Evolutionary conservation across 2,888 invertebrate species (phyloP), one percentile per base, ranked within the genome.

Genomic region (Aphidoletes aphidimyza): DNA sequence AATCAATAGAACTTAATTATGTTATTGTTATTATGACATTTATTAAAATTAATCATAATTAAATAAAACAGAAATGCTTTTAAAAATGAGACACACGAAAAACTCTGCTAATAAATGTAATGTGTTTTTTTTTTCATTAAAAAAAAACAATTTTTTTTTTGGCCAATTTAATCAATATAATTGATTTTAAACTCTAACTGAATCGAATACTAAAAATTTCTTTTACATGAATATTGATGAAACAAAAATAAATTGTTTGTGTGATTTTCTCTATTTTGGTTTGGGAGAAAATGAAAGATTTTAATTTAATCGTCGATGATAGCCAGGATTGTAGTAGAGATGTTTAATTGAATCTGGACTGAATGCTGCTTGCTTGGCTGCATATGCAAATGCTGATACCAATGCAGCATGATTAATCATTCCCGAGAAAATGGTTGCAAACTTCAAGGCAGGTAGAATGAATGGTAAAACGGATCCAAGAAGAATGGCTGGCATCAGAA

Each of bases 371-470:
- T 88, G 89, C 83, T 89, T 87, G 1, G 89, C 89, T 0, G 89
- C 89, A 85, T 89, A 90, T 83, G 90, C 87, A 47, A 90, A 86
- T 0, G 93, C 93, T 0, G 93, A 92, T 37, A 91, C 90, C 54
- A 94, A 91, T 0, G 93, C 94, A 90, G 94, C 92, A 86, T 94
- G 93, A 88, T 94, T 94, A 83, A 94, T 89, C 88, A 94, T 90
- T 0, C 91, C 91, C 0, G 92, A 92, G 83, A 91, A 90, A 42
- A 93, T 89, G 0, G 93, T 92, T 88, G 93, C 92, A 91, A 94
- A 91, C 88, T 94, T 94, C 22, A 94, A 87, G 0, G 92, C 93
- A 0, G 94, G 94, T 87, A 94, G 88, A 26, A 94, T 88, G 88
- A 94, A 94, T 0, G 94, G 94, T 87, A 94, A 88, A 83, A 94